Conservation (phyloP, 2,113 vertebrate species). For the Oenanthe melanoleuca region DNA sequence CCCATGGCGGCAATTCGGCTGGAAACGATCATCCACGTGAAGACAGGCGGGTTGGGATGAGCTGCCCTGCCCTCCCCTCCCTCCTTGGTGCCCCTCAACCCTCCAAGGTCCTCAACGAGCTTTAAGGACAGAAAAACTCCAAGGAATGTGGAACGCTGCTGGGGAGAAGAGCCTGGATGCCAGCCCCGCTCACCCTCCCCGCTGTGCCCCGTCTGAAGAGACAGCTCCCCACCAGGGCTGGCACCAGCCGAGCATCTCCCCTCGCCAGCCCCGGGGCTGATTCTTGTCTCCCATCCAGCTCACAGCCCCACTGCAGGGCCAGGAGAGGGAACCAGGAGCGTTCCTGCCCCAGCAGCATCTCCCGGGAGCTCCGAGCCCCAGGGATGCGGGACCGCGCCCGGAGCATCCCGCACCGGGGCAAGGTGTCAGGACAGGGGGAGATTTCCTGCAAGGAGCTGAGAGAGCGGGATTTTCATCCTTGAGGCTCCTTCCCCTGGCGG, state of each 20-base stretch:
- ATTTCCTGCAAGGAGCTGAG: neutral
- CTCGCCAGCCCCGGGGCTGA: neutral
- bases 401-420: neutral
- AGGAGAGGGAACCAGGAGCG: neutral
- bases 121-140: conserved; percentile 8
- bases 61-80: neutral
- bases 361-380: fast-evolving
- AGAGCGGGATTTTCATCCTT: neutral
- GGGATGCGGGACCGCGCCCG: fast-evolving
- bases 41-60: neutral
- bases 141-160: neutral
- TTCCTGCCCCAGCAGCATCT: neutral
- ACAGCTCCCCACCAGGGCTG: neutral
- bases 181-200: neutral
- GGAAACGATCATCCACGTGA: neutral
- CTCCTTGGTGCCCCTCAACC: neutral
- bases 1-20: neutral
- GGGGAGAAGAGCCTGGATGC: conserved; percentile 18
- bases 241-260: neutral
- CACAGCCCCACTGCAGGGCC: neutral
- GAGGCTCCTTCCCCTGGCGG: fast-evolving
- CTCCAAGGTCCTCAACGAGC: neutral
- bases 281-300: neutral
- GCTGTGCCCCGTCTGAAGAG: neutral
- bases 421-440: no score